phyloP scores from a whole-genome alignment of 2,113 vertebrate genomes.

The Stegostoma tigrinum region DNA sequence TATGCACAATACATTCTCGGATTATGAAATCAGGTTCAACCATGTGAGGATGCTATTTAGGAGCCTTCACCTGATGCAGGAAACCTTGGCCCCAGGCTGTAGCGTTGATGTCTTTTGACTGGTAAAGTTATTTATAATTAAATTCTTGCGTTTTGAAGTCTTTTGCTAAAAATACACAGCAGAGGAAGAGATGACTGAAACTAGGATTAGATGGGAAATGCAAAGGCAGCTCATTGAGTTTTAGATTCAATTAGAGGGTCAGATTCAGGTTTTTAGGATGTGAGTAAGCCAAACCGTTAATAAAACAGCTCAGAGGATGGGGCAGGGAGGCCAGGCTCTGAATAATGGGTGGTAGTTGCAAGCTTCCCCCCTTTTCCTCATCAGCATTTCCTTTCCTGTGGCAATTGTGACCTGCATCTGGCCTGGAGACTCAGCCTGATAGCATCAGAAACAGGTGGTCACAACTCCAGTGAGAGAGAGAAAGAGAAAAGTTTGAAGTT shows the following conservation, averaged over 20 bases:
- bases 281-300: constrained; percentile 31
- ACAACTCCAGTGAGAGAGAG: constrained; percentile 1
- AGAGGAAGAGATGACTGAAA: constrained; percentile 12
- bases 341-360: constrained; percentile 27
- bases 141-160: constrained; percentile 1
- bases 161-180: constrained; percentile 35
- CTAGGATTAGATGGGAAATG: constrained; percentile 30
- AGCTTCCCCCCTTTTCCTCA: constrained; percentile 27
- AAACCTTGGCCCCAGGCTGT: background rate
- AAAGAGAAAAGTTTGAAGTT: constrained; percentile 32
- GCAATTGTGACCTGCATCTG: constrained; percentile 37
- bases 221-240: constrained; percentile 23
- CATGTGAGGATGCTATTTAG: background rate
- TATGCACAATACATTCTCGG: background rate
- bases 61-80: background rate
- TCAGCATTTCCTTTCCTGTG: constrained; percentile 26
- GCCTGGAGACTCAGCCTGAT: constrained; percentile 7
- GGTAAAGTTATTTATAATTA: constrained; percentile 25
- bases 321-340: constrained; percentile 27
- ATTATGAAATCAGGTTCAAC: no score
- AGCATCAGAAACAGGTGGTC: constrained; percentile 36
- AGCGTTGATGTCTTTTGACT: background rate
- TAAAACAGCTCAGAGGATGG: constrained; percentile 16
- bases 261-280: constrained; percentile 30
- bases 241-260: constrained; percentile 35